These are phyloP conservation scores for Dolomedes plantarius DNA, from an alignment of 2,888 invertebrate species.

Conservation along the genomic window DNA sequence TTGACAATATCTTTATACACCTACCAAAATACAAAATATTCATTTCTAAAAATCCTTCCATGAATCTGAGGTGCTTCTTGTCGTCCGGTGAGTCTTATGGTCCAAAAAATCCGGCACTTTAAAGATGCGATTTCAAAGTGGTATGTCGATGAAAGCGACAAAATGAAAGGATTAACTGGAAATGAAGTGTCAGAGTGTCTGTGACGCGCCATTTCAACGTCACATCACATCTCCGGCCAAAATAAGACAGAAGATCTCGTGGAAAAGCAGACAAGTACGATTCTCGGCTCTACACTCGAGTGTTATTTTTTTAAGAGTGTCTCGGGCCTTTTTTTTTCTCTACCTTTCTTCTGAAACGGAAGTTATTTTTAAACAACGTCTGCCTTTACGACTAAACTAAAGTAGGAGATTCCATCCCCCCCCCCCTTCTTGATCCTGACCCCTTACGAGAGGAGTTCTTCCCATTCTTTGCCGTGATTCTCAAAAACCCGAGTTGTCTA, in stretches of 20 bases:
- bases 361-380: conserved; percentile 29
- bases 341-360: conserved; percentile 22
- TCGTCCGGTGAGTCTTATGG: no score
- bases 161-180: no score
- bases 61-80: no score
- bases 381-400: conserved; percentile 13
- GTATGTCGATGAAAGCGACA: no score
- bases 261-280: conserved; percentile 4
- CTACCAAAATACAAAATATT: no score
- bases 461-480: neutral
- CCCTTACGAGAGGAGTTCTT: conserved; percentile 11
- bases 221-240: conserved; percentile 14
- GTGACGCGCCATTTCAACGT: neutral
- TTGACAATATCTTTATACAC: no score
- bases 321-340: neutral
- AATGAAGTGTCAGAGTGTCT: neutral
- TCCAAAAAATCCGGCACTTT: no score
- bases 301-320: conserved; percentile 21
- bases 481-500: neutral
- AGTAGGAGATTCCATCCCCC: conserved; percentile 9
- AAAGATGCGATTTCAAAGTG: no score
- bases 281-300: neutral
- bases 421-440: conserved; percentile 21
- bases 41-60: no score
- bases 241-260: conserved; percentile 12